phyloP scores from a whole-genome alignment of 2,888 invertebrate genomes.

The Leucania comma region DNA sequence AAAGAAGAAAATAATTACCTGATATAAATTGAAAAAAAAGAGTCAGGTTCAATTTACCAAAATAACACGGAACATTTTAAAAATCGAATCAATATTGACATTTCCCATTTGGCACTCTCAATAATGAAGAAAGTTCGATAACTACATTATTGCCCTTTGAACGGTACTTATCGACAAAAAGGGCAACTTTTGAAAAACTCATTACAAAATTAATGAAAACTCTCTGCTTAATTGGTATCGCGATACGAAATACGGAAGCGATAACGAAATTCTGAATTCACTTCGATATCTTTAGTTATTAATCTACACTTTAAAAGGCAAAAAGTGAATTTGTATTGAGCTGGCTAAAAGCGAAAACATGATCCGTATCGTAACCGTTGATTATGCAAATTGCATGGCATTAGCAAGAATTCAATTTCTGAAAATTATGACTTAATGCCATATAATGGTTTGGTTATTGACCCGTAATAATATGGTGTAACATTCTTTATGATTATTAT shows the following conservation, averaged over 20 bases:
- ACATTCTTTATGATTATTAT: constrained; percentile 71
- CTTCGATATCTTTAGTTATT: constrained; percentile 55
- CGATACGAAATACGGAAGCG: constrained; percentile 55
- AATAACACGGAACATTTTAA: background rate
- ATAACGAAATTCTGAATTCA: constrained; percentile 44
- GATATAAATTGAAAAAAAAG: no score
- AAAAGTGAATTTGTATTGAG: constrained; percentile 64
- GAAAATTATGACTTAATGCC: constrained; percentile 80
- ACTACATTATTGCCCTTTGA: constrained; percentile 17
- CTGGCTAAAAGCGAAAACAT: constrained; percentile 65
- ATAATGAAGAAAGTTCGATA: constrained; percentile 11
- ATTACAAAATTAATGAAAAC: constrained; percentile 54
- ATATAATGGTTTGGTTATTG: constrained; percentile 72
- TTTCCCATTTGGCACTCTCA: constrained; percentile 3
- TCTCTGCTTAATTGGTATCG: constrained; percentile 48
- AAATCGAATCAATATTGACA: constrained; percentile 16
- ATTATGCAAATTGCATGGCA: constrained; percentile 80
- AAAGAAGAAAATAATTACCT: background rate
- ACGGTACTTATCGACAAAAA: constrained; percentile 29
- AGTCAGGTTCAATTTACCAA: background rate
- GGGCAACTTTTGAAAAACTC: constrained; percentile 43
- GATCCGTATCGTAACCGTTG: constrained; percentile 64
- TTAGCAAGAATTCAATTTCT: constrained; percentile 85
- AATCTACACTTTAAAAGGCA: constrained; percentile 53
- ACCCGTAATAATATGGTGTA: constrained; percentile 73